A percentile compares a stretch with the other conserved stretches of the same genome.
Conservation (phyloP, 2,888 invertebrate species). For the Agrochola circellaris region DNA sequence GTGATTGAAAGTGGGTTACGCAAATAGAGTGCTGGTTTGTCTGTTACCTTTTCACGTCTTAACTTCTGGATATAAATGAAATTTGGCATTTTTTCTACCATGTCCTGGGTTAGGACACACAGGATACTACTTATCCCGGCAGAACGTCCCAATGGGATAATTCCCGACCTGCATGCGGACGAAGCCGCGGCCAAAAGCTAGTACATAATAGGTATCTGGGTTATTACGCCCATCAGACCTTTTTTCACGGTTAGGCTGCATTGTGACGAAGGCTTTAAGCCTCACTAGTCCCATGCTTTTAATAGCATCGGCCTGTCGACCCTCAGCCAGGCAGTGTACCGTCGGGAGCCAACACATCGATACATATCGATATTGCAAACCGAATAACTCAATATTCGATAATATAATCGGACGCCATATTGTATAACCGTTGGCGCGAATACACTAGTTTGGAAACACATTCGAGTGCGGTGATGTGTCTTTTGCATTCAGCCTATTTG, state of each 20-base stretch:
- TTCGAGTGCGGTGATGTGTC: slow-evolving; percentile 53
- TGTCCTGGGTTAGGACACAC: neutral
- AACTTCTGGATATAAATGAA: neutral
- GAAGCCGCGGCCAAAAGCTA: neutral
- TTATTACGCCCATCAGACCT: slow-evolving; percentile 79
- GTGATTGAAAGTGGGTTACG: neutral
- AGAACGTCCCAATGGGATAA: neutral
- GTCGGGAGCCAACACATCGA: slow-evolving; percentile 73
- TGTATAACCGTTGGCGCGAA: slow-evolving; percentile 53
- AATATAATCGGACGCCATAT: slow-evolving; percentile 54
- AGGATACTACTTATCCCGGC: neutral
- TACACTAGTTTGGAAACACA: slow-evolving; percentile 41
- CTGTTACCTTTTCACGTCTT: neutral
- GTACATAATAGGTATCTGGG: slow-evolving; percentile 74
- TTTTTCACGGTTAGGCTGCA: slow-evolving; percentile 81
- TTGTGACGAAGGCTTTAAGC: slow-evolving; percentile 75
- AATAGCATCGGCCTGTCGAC: slow-evolving; percentile 77
- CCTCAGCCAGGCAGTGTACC: slow-evolving; percentile 75
- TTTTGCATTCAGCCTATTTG: slow-evolving; percentile 28
- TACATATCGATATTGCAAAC: slow-evolving; percentile 68
- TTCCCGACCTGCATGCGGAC: too few species aligned
- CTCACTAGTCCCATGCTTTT: slow-evolving; percentile 78
- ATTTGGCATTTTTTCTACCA: neutral
- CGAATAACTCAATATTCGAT: slow-evolving; percentile 47
- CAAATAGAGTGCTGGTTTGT: neutral